phyloP scores from a whole-genome alignment of 1,140 invertebrate species.

The Leptinotarsa defecta region DNA sequence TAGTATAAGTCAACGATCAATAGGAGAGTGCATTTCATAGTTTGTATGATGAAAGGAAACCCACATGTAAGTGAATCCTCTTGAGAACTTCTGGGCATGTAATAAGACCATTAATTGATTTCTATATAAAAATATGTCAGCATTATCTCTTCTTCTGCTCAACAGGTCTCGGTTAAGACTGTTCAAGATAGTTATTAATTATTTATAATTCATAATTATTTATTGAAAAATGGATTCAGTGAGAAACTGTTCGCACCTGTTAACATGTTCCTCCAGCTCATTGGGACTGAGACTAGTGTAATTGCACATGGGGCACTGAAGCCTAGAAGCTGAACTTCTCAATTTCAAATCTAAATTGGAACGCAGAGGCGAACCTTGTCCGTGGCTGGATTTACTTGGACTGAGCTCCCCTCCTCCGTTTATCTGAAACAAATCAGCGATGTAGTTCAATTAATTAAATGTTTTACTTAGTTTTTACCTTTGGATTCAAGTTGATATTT shows the following conservation, averaged over 20 bases:
- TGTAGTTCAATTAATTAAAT: not conserved
- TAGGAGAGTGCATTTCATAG: too few species aligned
- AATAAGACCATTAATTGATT: too few species aligned
- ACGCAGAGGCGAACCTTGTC: slow-evolving; percentile 66
- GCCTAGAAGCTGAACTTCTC: slow-evolving; percentile 60
- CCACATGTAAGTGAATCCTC: too few species aligned
- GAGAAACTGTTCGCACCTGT: slow-evolving; percentile 59
- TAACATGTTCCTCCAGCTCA: slow-evolving; percentile 83
- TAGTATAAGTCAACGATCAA: too few species aligned
- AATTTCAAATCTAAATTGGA: slow-evolving; percentile 68
- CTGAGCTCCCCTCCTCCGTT: slow-evolving; percentile 53
- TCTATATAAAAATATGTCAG: too few species aligned
- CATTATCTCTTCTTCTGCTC: too few species aligned
- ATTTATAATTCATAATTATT: too few species aligned
- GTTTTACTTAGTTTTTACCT: slow-evolving; percentile 41
- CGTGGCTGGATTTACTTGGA: slow-evolving; percentile 55
- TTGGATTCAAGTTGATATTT: slow-evolving; percentile 54
- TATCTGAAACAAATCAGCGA: slow-evolving; percentile 32
- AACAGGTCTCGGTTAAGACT: too few species aligned
- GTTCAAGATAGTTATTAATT: too few species aligned
- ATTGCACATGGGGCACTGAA: slow-evolving; percentile 77
- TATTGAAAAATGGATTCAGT: not conserved
- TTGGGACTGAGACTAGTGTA: slow-evolving; percentile 74
- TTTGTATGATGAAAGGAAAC: too few species aligned
- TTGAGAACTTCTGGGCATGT: too few species aligned